phyloP scores from a whole-genome alignment of 2,797 vertebrate species.

The Melanotaenia trifasciata region DNA sequence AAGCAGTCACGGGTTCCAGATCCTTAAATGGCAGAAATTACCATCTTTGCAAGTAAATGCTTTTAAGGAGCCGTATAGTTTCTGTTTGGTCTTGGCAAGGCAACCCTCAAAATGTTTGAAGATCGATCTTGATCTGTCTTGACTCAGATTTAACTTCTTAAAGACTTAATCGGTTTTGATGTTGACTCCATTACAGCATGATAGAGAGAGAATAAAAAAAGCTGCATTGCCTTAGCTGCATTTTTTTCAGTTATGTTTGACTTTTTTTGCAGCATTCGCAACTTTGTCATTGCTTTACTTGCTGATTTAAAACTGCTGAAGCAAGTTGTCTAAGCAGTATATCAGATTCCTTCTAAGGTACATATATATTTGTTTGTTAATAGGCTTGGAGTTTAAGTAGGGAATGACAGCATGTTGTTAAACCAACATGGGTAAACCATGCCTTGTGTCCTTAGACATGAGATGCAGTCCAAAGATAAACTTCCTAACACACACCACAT shows the following conservation, averaged over 20 bases:
- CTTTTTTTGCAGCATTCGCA: background rate
- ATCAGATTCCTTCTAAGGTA: conserved; percentile 22
- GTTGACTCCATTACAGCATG: conserved; percentile 5
- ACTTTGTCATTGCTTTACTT: background rate
- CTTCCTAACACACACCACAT: conserved; percentile 64
- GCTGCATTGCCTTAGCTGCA: background rate
- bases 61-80: background rate
- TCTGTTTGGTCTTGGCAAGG: background rate
- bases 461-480: conserved; percentile 59
- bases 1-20: conserved; percentile 1
- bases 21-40: conserved; percentile 10
- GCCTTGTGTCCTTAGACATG: conserved; percentile 50
- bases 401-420: conserved; percentile 40
- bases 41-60: background rate
- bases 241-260: conserved; percentile 1
- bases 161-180: conserved; percentile 18
- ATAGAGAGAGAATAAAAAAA: background rate
- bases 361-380: conserved; percentile 8
- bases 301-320: background rate
- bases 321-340: background rate
- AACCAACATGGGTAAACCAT: conserved; percentile 44
- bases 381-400: conserved; percentile 28
- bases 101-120: background rate
- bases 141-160: conserved; percentile 2
- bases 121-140: background rate